Conservation (phyloP, 2,888 invertebrate species). For the Ectropis crepuscularia region DNA sequence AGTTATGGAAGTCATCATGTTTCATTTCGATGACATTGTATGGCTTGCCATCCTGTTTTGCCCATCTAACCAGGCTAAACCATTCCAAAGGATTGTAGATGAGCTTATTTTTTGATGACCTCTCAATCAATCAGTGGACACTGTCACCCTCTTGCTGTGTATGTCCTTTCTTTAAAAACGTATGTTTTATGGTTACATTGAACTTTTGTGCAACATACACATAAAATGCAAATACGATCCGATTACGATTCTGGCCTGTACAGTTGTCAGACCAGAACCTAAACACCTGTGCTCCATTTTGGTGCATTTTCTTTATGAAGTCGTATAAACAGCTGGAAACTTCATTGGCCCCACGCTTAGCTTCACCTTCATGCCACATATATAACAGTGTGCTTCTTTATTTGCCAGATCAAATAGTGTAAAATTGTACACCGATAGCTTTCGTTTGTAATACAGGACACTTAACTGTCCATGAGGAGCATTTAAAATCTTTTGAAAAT, state of each 20-base stretch:
- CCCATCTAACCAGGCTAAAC: slow-evolving; percentile 8
- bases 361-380: slow-evolving; percentile 6
- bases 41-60: slow-evolving; percentile 16
- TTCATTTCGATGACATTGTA: slow-evolving; percentile 11
- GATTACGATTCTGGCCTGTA: not conserved
- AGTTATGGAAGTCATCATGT: not conserved
- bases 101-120: no score
- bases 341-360: slow-evolving; percentile 2
- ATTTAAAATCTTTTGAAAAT: slow-evolving; percentile 5
- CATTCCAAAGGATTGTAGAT: no score
- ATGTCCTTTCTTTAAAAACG: not conserved
- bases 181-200: slow-evolving; percentile 2
- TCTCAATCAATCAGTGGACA: no score
- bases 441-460: slow-evolving; percentile 3
- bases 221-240: no score
- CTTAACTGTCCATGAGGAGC: not conserved
- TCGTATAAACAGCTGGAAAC: not conserved
- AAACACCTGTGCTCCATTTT: not conserved
- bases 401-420: slow-evolving; percentile 3
- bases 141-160: not conserved
- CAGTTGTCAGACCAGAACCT: not conserved
- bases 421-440: slow-evolving; percentile 1
- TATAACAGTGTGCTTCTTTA: not conserved
- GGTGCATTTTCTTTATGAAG: slow-evolving; percentile 1
- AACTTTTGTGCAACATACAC: not conserved